Conservation (phyloP, 2,888 invertebrate species). For the Microctonus brassicae region DNA sequence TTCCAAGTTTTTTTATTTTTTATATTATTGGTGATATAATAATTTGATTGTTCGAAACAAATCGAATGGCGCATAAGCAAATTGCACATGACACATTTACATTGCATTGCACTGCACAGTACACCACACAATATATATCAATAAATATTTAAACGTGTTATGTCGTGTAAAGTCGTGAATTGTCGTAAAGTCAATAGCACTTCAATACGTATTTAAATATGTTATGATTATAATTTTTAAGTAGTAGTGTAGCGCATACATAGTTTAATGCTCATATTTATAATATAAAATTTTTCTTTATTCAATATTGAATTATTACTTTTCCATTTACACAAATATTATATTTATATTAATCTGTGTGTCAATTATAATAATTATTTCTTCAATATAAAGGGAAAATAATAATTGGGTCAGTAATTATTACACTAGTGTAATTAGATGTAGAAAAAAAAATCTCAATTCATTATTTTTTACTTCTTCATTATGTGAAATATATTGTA, state of each 20-base stretch:
- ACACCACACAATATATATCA: constrained; percentile 4
- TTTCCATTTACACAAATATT: neutral
- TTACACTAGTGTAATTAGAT: too few relatives aligned
- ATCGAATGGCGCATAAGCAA: constrained; percentile 32
- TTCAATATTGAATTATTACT: constrained; percentile 7
- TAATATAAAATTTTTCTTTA: neutral
- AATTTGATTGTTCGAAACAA: constrained; percentile 13
- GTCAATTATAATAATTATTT: neutral
- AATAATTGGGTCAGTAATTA: neutral
- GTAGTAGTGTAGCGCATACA: constrained; percentile 14
- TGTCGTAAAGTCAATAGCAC: constrained; percentile 1
- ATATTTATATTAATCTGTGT: neutral
- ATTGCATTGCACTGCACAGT: constrained; percentile 33
- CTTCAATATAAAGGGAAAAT: neutral
- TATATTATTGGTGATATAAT: constrained; percentile 19
- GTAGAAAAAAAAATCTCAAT: neutral
- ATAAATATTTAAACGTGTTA: constrained; percentile 32
- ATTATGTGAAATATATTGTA: neutral
- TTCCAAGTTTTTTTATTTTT: neutral
- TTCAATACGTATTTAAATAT: constrained; percentile 15
- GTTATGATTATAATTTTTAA: constrained; percentile 13
- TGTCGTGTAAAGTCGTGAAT: constrained; percentile 23
- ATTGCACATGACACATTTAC: constrained; percentile 38
- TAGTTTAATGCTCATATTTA: constrained; percentile 36
- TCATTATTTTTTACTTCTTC: neutral